A percentile compares a stretch with the other conserved stretches of the same genome.
These are phyloP conservation scores for Hirtodrosophila confusa DNA, from an alignment of 2,888 invertebrate species.

Conservation along the genomic window DNA sequence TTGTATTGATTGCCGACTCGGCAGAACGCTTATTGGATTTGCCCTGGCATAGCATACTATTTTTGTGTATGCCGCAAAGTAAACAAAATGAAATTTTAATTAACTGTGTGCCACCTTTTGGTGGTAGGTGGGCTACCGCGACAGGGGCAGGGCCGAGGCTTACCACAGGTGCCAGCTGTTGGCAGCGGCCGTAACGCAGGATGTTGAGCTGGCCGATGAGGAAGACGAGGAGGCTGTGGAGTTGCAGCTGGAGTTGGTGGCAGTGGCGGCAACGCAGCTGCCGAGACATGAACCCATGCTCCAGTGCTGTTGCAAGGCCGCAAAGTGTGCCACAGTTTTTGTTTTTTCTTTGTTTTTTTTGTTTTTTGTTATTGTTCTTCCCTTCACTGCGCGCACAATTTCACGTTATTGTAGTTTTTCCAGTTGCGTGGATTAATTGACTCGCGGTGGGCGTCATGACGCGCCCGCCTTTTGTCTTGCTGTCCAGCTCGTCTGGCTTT, in stretches of 20 bases:
- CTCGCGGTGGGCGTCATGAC: conserved; percentile 39
- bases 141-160: conserved; percentile 21
- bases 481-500: conserved; percentile 17
- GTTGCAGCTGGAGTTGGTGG: conserved; percentile 33
- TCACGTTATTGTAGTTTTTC: conserved; percentile 26
- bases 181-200: conserved; percentile 42
- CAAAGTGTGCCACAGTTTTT: conserved; percentile 37
- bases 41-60: conserved; percentile 36
- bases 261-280: conserved; percentile 59
- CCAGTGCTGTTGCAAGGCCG: conserved; percentile 35
- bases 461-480: conserved; percentile 21
- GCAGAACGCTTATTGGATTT: conserved; percentile 69
- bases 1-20: conserved; percentile 63
- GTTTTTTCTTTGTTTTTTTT: conserved; percentile 10
- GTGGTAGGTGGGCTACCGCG: no score
- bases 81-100: conserved; percentile 69
- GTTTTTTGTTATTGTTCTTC: conserved; percentile 22
- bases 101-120: conserved; percentile 41
- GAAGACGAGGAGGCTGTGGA: conserved; percentile 60
- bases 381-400: conserved; percentile 13
- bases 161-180: conserved; percentile 65
- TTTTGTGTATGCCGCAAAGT: conserved; percentile 45
- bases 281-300: conserved; percentile 74
- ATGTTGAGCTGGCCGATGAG: conserved; percentile 46
- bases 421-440: conserved; percentile 44